Percentiles rank a stretch among this genome's conserved stretches.
Evolutionary conservation across 2,888 invertebrate genomes (phyloP).

Genomic region (Drosophila tanythrix): DNA sequence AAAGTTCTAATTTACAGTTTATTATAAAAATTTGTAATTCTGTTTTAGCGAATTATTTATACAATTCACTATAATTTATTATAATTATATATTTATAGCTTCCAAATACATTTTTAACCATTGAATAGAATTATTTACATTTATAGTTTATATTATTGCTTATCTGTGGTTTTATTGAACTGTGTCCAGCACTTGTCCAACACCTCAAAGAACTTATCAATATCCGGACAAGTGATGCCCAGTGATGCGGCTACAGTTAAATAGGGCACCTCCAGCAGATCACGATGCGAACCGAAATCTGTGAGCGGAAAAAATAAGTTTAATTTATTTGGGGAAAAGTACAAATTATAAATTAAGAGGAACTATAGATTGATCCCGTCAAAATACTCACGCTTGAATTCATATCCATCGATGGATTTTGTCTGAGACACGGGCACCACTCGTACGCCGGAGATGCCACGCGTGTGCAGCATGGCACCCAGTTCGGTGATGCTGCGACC

Average conservation of each 20-base stretch:
- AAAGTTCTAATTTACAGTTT: background rate
- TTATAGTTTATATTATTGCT: constrained; percentile 2
- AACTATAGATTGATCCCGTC: background rate
- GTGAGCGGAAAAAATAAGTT: constrained; percentile 1
- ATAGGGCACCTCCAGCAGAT: constrained; percentile 86
- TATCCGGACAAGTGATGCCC: constrained; percentile 88
- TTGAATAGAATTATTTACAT: background rate
- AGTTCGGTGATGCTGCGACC: constrained; percentile 86
- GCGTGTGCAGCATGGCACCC: constrained; percentile 90
- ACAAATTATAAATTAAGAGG: background rate
- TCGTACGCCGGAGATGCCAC: constrained; percentile 90
- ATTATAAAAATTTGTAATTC: background rate
- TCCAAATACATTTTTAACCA: background rate
- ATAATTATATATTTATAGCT: background rate
- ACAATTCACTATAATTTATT: background rate
- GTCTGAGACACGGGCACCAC: constrained; percentile 86
- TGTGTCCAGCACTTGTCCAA: constrained; percentile 87
- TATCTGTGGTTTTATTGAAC: background rate
- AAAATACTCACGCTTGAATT: constrained; percentile 86
- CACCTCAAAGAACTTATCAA: constrained; percentile 89
- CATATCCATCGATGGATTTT: constrained; percentile 86
- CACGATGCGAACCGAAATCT: constrained; percentile 91
- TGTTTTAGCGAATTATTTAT: background rate
- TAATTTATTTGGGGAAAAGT: background rate
- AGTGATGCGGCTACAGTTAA: constrained; percentile 91